These are phyloP conservation scores for Takifugu rubripes DNA, from an alignment of 2,797 vertebrate genomes.

Conservation along the genomic window DNA sequence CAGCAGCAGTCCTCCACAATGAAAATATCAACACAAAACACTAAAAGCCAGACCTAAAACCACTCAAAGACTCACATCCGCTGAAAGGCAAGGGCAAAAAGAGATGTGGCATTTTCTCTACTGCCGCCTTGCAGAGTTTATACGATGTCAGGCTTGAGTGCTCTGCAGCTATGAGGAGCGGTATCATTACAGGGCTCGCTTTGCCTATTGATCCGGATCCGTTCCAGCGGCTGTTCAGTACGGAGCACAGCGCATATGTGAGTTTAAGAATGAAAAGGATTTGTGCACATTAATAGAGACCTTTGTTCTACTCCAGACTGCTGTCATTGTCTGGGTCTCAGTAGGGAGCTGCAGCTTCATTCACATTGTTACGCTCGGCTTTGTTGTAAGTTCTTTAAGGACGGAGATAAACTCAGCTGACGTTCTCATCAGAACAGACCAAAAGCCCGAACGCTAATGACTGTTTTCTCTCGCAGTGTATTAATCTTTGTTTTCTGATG, in stretches of 20 bases:
- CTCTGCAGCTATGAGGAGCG: not conserved
- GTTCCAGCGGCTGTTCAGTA: slow-evolving; percentile 8
- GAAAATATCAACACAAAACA: slow-evolving; percentile 41
- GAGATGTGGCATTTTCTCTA: slow-evolving; percentile 8
- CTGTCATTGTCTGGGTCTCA: slow-evolving; percentile 28
- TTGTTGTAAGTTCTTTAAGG: slow-evolving; percentile 30
- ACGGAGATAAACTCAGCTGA: slow-evolving; percentile 11
- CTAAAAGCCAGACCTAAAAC: not conserved
- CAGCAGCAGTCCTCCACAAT: slow-evolving; percentile 43
- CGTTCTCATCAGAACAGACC: slow-evolving; percentile 13
- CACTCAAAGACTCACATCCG: no score
- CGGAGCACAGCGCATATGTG: slow-evolving; percentile 14
- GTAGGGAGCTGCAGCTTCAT: slow-evolving; percentile 20
- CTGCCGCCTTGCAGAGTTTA: slow-evolving; percentile 6
- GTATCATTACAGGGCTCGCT: slow-evolving; percentile 2
- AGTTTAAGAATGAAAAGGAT: slow-evolving; percentile 34
- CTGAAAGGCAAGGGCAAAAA: slow-evolving; percentile 7
- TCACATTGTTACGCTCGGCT: slow-evolving; percentile 28
- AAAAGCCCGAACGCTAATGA: not conserved
- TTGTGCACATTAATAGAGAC: slow-evolving; percentile 33
- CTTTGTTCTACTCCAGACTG: slow-evolving; percentile 46
- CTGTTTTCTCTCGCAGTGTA: not conserved
- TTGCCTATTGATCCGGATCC: not conserved
- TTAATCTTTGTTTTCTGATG: slow-evolving; percentile 3
- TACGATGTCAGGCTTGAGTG: slow-evolving; percentile 2